Percentiles rank a stretch among this genome's conserved stretches.
Evolutionary conservation across 2,888 invertebrate genomes (phyloP).

Genomic region (Ormyrus nitidulus): DNA sequence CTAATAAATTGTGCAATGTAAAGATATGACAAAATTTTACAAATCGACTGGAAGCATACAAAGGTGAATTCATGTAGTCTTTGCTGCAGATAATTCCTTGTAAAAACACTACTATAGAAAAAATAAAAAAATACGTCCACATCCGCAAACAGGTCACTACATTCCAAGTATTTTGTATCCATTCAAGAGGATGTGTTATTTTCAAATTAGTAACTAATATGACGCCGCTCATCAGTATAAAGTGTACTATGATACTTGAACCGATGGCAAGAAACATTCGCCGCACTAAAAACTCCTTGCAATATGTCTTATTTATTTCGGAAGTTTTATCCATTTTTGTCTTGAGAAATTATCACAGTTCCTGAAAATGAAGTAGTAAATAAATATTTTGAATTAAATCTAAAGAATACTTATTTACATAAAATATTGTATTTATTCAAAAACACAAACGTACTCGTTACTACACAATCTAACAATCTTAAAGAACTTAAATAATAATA

Average conservation of each 20-base stretch:
- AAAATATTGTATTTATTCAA: not conserved
- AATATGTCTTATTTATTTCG: conserved; percentile 58
- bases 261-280: conserved; percentile 80
- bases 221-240: conserved; percentile 67
- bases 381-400: not conserved
- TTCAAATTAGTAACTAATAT: conserved; percentile 79
- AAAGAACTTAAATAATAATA: not conserved
- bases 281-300: conserved; percentile 79
- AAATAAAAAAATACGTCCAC: conserved; percentile 81
- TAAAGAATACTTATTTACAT: not conserved
- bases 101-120: conserved; percentile 80
- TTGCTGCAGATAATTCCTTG: conserved; percentile 86
- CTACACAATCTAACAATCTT: not conserved
- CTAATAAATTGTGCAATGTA: conserved; percentile 79
- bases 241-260: conserved; percentile 77
- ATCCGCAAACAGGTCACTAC: conserved; percentile 81
- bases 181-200: conserved; percentile 80
- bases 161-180: conserved; percentile 80
- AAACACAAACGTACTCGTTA: conserved; percentile 16
- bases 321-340: conserved; percentile 53
- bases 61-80: conserved; percentile 80
- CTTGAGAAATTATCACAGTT: not conserved
- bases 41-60: conserved; percentile 82
- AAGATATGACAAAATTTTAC: conserved; percentile 81
- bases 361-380: not conserved